Evolutionary conservation across 2,888 invertebrate species (phyloP), one percentile per base, ranked within the genome.

Genomic region (Drosophila borealis): DNA sequence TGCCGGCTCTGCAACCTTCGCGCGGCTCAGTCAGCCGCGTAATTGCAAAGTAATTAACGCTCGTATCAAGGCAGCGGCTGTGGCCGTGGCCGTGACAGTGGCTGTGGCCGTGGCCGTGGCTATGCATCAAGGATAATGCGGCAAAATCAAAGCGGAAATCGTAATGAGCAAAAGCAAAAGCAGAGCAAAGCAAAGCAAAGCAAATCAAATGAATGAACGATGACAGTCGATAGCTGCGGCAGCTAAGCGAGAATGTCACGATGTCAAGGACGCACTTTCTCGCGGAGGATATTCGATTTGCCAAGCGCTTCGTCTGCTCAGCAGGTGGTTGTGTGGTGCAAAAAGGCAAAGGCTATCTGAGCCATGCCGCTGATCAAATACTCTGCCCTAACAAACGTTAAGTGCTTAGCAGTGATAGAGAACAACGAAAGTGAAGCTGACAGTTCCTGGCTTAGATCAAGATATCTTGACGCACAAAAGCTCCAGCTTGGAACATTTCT

Each of bases 161-260:
- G 63, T 33, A 59, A 66, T 21, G 60, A 54, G 53, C 36, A 44
- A 44, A 54, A n/a, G 50, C 39, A 17, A 53, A 19, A 9, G 42
- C 36, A 11, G 2, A 9, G 42, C 36, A 11, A 17, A 1, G 17
- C 17, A 19, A 59, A 11, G 41, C 29, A 57, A 45, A 45, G 46
- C 41, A 77, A 74, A 83, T 86, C 70, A 67, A 87, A 67, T 75
- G 48, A 84, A 60, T 61, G 68, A 68, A 19, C 63, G 64, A 46
- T 72, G 55, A 29, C 41, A 54, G 69, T 21, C 45, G 54, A 17
- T 57, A 19, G 56, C 36, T 17, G 53, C n/a, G 33, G 37, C 46
- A 11, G 13, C 41, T 14, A 37, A 34, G 54, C 34, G 45, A 51
- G 51, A 55, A 67, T 65, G 67, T 63, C 62, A 57, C 13, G 51